Evolutionary conservation across 2,888 invertebrate species (phyloP), one percentile per base, ranked within the genome.

Genomic region (Arge pagana): DNA sequence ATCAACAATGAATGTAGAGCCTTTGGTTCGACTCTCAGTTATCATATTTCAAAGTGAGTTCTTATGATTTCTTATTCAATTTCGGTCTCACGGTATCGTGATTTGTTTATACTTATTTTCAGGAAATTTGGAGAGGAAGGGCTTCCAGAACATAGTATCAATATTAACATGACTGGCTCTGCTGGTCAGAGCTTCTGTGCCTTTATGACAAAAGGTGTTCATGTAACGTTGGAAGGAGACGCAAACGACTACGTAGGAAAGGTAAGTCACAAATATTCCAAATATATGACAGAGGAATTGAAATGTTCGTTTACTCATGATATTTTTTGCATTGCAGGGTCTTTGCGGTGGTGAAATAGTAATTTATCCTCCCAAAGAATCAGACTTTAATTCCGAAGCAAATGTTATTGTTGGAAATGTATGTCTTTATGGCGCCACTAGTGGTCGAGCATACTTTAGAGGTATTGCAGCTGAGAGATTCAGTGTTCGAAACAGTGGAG

Each of bases 181-280:
- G 99, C 97, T 7, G 99, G 99, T 8, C 99, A 99, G 81, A 98
- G 97, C 72, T 99, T 99, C 82, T 94, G 98, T 76, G 98, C 98
- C 4, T 99, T 99, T 81, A 80, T 99, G 65, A 88, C 90, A 0
- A 89, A 86, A 60, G 99, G 99, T 18, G 84, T 98, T 50, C 87
- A 87, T 48, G 90, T 96, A 3, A 91, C 88, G 0, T 80, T 99
- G 13, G 96, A 95, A 77, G 99, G 99, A 35, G 99, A 99, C 78
- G 88, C 97, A 23, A 99, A 99, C 72, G 99, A 99, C 77, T 99
- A 99, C 76, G 98, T 99, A 56, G 97, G 96, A 79, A 89, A 89
- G 79, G 85, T 84, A 62, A 30, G 5, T 39, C n/a, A n/a, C n/a
- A n/a, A n/a, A n/a, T n/a, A n/a, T n/a, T n/a, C n/a, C n/a, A n/a